Conservation (phyloP, 2,888 invertebrate genomes). For the Isotomurus palustris region DNA sequence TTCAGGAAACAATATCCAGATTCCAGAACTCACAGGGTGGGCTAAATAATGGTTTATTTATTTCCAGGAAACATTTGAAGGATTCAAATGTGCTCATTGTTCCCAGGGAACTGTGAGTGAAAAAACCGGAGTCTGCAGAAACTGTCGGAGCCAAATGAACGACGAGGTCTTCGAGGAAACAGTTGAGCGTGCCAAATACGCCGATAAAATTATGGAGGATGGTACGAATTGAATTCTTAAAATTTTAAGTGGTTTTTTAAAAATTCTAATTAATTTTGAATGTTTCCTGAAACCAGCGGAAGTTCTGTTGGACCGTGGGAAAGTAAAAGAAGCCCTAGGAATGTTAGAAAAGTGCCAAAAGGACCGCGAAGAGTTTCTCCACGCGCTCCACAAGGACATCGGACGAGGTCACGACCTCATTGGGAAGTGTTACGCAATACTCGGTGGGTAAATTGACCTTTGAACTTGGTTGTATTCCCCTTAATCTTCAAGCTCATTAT, state of each 20-base stretch:
- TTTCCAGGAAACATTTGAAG: conserved; percentile 47
- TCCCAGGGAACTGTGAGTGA: conserved; percentile 47
- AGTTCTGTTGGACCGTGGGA: conserved; percentile 43
- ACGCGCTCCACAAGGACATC: conserved; percentile 47
- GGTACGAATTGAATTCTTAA: conserved; percentile 27
- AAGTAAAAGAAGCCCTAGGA: conserved; percentile 51
- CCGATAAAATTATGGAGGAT: conserved; percentile 26
- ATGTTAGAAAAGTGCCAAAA: conserved; percentile 46
- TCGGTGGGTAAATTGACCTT: conserved; percentile 50
- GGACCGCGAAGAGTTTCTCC: neutral
- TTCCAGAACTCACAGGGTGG: conserved; percentile 12
- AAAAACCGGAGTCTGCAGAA: conserved; percentile 15
- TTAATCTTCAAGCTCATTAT: neutral
- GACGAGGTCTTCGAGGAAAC: conserved; percentile 36
- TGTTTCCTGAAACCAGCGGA: conserved; percentile 19
- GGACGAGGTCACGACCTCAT: conserved; percentile 53
- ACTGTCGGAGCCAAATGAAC: conserved; percentile 1
- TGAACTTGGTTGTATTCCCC: conserved; percentile 1
- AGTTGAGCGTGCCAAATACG: conserved; percentile 46
- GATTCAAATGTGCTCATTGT: conserved; percentile 48
- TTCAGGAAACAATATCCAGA: neutral
- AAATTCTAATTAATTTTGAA: conserved; percentile 2
- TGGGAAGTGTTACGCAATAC: conserved; percentile 55
- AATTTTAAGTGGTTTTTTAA: conserved; percentile 3
- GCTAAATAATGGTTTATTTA: conserved; percentile 18